These are phyloP conservation scores for Luehdorfia chinensis DNA, from an alignment of 1,140 invertebrate species.

Conservation along the genomic window DNA sequence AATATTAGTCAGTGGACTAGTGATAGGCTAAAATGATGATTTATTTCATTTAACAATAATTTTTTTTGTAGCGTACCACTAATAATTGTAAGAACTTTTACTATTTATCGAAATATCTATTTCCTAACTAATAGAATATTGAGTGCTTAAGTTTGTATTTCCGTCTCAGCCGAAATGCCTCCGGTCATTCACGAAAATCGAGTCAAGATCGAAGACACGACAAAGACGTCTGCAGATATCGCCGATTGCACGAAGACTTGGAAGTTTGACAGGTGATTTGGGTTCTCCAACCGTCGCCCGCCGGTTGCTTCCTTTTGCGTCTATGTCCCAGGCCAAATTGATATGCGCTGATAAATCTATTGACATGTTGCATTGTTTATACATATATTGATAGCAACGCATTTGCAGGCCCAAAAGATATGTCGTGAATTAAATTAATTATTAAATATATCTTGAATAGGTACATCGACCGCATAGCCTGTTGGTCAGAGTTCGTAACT, in stretches of 20 bases:
- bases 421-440: no score
- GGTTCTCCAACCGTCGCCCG: conserved; percentile 30
- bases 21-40: no score
- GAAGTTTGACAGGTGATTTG: conserved; percentile 66
- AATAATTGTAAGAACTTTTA: no score
- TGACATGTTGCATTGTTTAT: conserved; percentile 29
- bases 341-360: conserved; percentile 36
- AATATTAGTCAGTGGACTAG: no score
- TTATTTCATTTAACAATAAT: no score
- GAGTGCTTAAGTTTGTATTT: conserved; percentile 13
- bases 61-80: no score
- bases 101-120: no score
- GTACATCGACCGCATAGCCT: no score
- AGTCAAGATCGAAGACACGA: conserved; percentile 45
- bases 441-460: no score
- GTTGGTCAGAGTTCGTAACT: no score
- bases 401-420: no score
- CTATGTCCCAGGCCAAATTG: conserved; percentile 22
- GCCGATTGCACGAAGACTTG: conserved; percentile 46
- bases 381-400: not conserved
- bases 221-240: conserved; percentile 60
- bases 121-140: not conserved
- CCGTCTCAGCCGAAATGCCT: conserved; percentile 28
- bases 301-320: conserved; percentile 40
- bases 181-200: conserved; percentile 27